These are phyloP conservation scores for Hyppa rectilinea DNA, from an alignment of 2,888 invertebrate species.

Conservation along the genomic window DNA sequence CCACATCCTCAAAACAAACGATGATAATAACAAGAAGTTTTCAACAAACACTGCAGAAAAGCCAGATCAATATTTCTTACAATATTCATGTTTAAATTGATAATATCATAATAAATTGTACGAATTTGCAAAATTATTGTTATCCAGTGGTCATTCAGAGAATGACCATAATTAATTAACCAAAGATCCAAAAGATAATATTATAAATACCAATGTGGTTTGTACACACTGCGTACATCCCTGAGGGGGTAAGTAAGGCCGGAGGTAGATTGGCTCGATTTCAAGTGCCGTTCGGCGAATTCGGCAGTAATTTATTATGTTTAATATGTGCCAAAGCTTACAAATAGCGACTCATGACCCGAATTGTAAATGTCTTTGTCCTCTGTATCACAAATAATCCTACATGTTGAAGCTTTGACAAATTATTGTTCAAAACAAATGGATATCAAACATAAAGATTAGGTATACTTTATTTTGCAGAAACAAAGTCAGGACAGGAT, in stretches of 20 bases:
- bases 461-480: neutral
- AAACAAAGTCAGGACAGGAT: neutral
- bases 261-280: constrained; percentile 50
- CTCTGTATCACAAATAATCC: neutral
- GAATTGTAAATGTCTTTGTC: constrained; percentile 35
- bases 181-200: neutral
- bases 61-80: neutral
- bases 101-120: neutral
- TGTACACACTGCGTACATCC: neutral
- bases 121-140: neutral
- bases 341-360: constrained; percentile 45
- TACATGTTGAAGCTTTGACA: neutral
- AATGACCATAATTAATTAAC: constrained; percentile 1
- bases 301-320: constrained; percentile 47
- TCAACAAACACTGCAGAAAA: neutral
- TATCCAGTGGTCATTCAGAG: neutral
- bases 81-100: neutral
- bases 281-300: constrained; percentile 42
- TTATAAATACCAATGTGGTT: neutral
- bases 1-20: neutral
- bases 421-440: neutral
- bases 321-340: constrained; percentile 47
- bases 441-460: neutral
- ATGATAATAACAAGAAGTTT: neutral
- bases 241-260: neutral